A percentile compares a stretch with the other conserved stretches of the same genome.
phyloP scores from a whole-genome alignment of 2,113 vertebrate species.

The Ceyx melanurus region DNA sequence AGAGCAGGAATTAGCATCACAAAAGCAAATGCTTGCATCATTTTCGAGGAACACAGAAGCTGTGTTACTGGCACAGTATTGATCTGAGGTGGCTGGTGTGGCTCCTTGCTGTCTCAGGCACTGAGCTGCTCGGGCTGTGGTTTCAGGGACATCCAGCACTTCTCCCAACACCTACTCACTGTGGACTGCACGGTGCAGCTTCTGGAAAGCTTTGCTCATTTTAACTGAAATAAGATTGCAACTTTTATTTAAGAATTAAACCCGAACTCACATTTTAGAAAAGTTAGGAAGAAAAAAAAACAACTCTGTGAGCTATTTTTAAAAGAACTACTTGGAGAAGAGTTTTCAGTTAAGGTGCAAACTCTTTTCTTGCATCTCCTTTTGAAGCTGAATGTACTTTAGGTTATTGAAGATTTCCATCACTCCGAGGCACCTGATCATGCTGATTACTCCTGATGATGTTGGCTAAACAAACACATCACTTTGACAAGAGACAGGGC shows the following conservation, averaged over 20 bases:
- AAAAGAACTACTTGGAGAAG: background rate
- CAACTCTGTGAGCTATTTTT: background rate
- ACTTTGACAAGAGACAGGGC: constrained; percentile 6
- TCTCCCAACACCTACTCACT: background rate
- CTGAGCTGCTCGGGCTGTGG: background rate
- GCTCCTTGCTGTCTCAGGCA: background rate
- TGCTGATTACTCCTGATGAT: constrained; percentile 13
- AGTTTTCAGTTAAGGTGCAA: background rate
- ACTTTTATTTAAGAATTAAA: background rate
- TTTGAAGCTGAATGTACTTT: background rate
- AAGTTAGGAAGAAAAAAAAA: background rate
- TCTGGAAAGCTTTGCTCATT: background rate
- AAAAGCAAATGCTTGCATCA: background rate
- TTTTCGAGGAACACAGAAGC: background rate
- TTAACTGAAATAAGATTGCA: background rate
- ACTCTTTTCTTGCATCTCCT: background rate
- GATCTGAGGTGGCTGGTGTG: background rate
- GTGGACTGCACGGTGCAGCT: background rate
- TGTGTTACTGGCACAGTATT: background rate
- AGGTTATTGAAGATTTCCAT: background rate
- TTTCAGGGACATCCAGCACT: background rate
- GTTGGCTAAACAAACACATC: constrained; percentile 46
- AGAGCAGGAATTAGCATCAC: background rate
- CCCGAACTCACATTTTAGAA: background rate
- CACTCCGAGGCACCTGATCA: background rate